Base-by-base conservation (phyloP, 2,888 invertebrate genomes). In the Glyphotaelius pellucidus region DNA sequence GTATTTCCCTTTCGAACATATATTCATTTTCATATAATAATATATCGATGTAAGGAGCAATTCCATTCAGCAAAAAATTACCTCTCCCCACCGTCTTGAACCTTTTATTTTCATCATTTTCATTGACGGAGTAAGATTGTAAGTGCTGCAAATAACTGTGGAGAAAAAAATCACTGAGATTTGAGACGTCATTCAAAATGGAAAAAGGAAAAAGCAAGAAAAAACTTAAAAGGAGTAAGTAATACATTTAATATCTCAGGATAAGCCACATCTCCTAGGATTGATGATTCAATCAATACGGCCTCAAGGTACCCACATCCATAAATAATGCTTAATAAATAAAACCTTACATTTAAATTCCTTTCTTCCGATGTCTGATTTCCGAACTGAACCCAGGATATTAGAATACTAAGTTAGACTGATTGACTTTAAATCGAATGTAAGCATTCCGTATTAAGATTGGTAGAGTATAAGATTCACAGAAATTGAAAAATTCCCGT, bases 351-450 rank as follows among this genome's bases (percentile, higher is more conserved):
- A 19, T 67, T 67, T 67, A 67, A 67, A 67, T 67, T 9, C 25
- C 25, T 67, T 67, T 67, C 9, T 9, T 67, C 67, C 67, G 67
- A 67, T n/a, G 25, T 67, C 7, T 67, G 67, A 67, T 67, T 25
- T 67, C 25, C 67, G n/a, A 67, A n/a, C 25, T 67, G 9, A 25
- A 67, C 67, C 67, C 67, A n/a, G 25, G 67, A 67, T n/a, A 67
- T 83, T 83, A 35, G 15, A 11, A 32, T 19, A 25, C 83, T 32
- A 35, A 32, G 83, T 83, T 12, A 83, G 83, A 83, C n/a, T 35
- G 83, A 83, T 83, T 83, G 25, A 83, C 35, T 83, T 83, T 83
- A 83, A 83, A 19, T 12, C 19, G 83, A 35, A 83, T 35, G 83
- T 5, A 83, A 83, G 83, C 35, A 83, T 25, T 35, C 3, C 38